phyloP scores from a whole-genome alignment of 2,797 vertebrate genomes.

The Hydrocynus forskahlii region DNA sequence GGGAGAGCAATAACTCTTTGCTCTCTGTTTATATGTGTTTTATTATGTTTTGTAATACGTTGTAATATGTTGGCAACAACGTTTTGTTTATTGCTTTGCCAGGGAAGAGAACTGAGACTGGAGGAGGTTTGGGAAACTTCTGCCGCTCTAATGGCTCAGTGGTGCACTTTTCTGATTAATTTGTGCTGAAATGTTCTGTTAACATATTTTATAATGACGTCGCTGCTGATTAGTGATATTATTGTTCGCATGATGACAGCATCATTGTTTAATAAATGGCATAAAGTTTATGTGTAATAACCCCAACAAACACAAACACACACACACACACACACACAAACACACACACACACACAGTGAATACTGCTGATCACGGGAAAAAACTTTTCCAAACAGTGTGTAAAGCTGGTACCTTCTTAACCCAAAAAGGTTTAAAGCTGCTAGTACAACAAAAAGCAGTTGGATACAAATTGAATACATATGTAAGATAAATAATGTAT shows the following conservation, averaged over 20 bases:
- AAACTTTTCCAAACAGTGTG: background rate
- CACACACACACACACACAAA: background rate
- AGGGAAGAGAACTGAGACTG: conserved; percentile 22
- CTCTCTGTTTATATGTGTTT: conserved; percentile 46
- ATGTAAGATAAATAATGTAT: background rate
- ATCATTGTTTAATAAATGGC: conserved; percentile 9
- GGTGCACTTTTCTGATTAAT: conserved; percentile 16
- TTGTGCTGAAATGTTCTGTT: conserved; percentile 20
- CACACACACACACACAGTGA: background rate
- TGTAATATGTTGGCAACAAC: conserved; percentile 36
- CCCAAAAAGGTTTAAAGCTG: background rate
- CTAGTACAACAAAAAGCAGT: background rate
- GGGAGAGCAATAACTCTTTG: conserved; percentile 41
- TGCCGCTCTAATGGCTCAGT: conserved; percentile 31
- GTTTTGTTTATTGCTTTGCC: conserved; percentile 45
- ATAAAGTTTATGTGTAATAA: conserved; percentile 1
- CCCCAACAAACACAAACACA: background rate
- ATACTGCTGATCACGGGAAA: background rate
- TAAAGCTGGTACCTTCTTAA: background rate
- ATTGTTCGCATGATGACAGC: conserved; percentile 21
- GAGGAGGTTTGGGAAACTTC: conserved; percentile 49
- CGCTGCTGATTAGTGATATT: conserved; percentile 25
- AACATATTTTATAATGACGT: conserved; percentile 4
- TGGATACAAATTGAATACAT: background rate
- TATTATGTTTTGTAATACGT: conserved; percentile 49